Evolutionary conservation across 2,113 vertebrate genomes (phyloP), one percentile per base, ranked within the genome.

Genomic region (Penelope pileata): DNA sequence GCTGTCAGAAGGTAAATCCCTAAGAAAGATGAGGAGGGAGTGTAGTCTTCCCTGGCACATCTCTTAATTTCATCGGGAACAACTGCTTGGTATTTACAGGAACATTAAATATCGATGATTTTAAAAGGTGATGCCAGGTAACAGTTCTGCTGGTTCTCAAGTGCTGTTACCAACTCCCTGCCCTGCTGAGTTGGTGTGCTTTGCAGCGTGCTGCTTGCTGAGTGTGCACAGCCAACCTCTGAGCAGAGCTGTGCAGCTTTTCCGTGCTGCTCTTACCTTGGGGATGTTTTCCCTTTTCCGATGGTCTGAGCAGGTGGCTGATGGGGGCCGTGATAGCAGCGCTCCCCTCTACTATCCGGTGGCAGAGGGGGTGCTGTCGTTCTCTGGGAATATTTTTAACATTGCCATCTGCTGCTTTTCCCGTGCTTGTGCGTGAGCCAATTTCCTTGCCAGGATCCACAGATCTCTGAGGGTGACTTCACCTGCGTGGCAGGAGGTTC

Each of bases 331-430:
- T 5, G 26, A 68, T 81, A 74, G 90, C 72, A 86, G 76, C 21
- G 2, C 9, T 47, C 47, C 53, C 74, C 26, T 68, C 81, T 8
- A 14, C 72, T 82, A 84, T 94, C 94, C 40, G 70, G 83, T 68
- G 38, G 53, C 92, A 80, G 7, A 67, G 90, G 80, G 68, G 84
- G 67, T 94, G 77, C 91, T 92, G 27, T 90, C 1, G 2, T 94
- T 95, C 80, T n/a, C 83, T 22, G 38, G 91, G 78, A 86, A n/a
- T 96, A 95, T 96, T 96, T 96, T 96, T 97, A 94, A 89, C 93
- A 73, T 77, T 34, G 32, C 96, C 96, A 97, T 97, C 96, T 97
- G 95, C 90, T 87, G 86, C 91, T 83, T 93, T 96, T 93, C 94
- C 95, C 91, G 81, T 89, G 58, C 83, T 74, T 75, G 59, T 0